Evolutionary conservation across 1,140 invertebrate genomes (phyloP), one percentile per base, ranked within the genome.

Genomic region (Mactra quadrangularis): DNA sequence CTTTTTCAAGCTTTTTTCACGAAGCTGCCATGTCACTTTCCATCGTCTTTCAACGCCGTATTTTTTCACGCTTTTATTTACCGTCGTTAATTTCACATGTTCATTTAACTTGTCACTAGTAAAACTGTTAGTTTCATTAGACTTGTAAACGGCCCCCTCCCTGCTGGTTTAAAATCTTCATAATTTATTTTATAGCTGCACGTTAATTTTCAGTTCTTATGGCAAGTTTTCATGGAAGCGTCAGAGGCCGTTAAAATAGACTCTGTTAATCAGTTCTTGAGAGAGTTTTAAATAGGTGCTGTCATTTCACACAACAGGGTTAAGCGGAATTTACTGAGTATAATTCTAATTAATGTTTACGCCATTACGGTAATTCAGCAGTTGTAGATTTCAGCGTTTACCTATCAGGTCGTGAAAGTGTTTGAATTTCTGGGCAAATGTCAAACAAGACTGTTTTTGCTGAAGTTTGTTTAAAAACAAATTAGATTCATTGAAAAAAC

Each of bases 311-410:
- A 71, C 41, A 78, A 81, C 66, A 81, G 50, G 66, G 59, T 71
- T 70, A 45, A 70, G n/a, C n/a, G 57, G 77, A 81, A 81, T 81
- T 70, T 71, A 70, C 52, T 59, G 45, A 68, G 64, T 45, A 25
- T 81, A 70, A 71, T 81, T 81, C 71, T 81, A 81, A 81, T 81
- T 81, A 81, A 81, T 81, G 77, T 81, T 81, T 81, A 81, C 66
- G 53, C 60, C 77, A 81, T 71, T 55, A 81, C 53, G 19, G 66
- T 81, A 81, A 81, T 81, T 81, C 50, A 66, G 59, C 38, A 31
- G 77, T 71, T 70, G 55, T 81, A 81, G 71, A 81, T 70, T 71
- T 66, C 52, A 17, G 41, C 13, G 6, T 57, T 59, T 71, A 55
- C 50, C 64, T 59, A 81, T 60, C 55, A 47, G 27, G 33, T 15